phyloP scores from a whole-genome alignment of 2,797 vertebrate species.

The Myotis pilosus region DNA sequence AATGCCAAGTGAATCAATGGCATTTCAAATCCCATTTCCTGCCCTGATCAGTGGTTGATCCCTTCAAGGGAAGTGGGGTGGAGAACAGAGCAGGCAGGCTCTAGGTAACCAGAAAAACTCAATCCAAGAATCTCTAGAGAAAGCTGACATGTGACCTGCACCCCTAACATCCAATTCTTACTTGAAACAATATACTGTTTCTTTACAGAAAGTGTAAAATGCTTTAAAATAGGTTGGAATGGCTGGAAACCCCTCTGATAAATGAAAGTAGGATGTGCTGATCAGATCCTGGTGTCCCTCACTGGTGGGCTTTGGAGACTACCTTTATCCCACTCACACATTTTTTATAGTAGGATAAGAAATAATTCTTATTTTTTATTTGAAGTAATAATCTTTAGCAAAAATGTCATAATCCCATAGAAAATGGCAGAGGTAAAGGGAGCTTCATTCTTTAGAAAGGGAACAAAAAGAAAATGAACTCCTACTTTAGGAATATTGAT shows the following conservation, averaged over 20 bases:
- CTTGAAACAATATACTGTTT: constrained; percentile 9
- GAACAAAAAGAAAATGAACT: constrained; percentile 1
- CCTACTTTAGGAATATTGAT: not conserved
- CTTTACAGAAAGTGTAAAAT: constrained; percentile 5
- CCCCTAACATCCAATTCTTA: constrained; percentile 28
- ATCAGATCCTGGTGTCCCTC: not conserved
- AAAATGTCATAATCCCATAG: not conserved
- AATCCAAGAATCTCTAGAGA: not conserved
- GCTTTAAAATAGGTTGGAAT: not conserved
- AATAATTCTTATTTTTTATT: constrained; percentile 4
- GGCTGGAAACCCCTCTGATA: not conserved
- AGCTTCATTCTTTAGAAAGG: not conserved
- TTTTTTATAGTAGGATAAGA: not conserved
- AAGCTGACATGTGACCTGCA: not conserved
- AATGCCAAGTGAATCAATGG: constrained; percentile 48
- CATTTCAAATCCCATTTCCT: constrained; percentile 68
- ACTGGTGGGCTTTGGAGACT: not conserved
- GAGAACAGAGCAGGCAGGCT: not conserved
- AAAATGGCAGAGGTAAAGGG: not conserved
- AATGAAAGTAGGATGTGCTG: not conserved
- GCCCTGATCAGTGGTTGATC: constrained; percentile 54
- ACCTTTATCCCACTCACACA: not conserved
- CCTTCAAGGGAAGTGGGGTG: constrained; percentile 19
- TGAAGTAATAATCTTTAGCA: not conserved
- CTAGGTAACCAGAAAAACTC: not conserved